Base-by-base conservation (phyloP, 2,113 vertebrate genomes). In the Mormoops blainvillei region DNA sequence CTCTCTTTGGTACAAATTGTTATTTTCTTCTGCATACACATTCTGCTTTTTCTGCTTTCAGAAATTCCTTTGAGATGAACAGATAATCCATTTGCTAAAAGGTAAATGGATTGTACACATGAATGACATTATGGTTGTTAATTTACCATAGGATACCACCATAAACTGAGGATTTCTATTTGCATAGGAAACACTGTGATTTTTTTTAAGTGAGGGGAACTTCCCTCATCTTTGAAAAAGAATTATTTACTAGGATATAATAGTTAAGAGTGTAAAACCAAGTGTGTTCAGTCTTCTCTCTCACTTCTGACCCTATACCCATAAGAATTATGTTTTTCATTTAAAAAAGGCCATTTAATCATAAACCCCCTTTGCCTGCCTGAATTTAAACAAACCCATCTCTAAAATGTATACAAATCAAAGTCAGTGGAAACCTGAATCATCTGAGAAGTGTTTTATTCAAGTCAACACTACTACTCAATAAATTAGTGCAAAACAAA, bases 401-500 rank as follows among this genome's bases (percentile, higher is more conserved):
- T 94, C 83, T 76, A 87, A 83, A 91, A 96, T 80, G 7, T 58
- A 19, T 26, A 74, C 43, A 76, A 43, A 41, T 41, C 68, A 81
- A 89, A 82, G 41, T 78, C 90, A 81, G 14, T 22, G 41, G 70
- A 86, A 74, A 80, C 63, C 24, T n/a, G 33, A 67, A 87, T 67
- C 16, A 77, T 38, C 65, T 92, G 82, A 88, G 12, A 36, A 77
- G 58, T 20, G 20, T 87, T 90, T 92, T 85, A 92, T 92, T 94
- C 84, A 86, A 97, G 82, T 94, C 80, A 95, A 93, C 38, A 33
- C 38, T 14, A 16, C 83, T 82, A 80, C 76, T 97, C 76, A 50
- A 82, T 96, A 93, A 81, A 93, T 68, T 52, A 95, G 38, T 84
- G 80, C 81, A 95, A 73, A 78, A 88, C 87, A 92, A 94, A 96